Conservation (phyloP, 2,888 invertebrate species). For the Himalopsyche japonica region DNA sequence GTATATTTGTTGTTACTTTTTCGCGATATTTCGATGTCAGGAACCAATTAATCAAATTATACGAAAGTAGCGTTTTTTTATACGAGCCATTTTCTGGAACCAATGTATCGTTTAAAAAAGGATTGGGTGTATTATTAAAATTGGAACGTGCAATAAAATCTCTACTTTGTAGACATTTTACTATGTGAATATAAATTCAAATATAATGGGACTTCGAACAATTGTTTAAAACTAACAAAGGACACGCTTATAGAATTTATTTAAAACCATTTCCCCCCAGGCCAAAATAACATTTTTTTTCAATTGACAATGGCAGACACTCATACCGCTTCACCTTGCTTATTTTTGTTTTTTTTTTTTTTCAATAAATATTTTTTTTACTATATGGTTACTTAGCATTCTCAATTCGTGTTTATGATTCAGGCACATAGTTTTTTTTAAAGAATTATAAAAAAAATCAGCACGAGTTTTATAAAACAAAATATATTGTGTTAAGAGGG, state of each 20-base stretch:
- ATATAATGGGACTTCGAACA: not conserved
- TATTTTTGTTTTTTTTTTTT: not conserved
- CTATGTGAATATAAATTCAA: not conserved
- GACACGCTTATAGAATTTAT: not conserved
- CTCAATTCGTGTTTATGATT: not conserved
- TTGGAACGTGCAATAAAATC: not conserved
- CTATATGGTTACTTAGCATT: not conserved
- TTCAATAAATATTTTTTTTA: not conserved
- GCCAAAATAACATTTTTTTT: not conserved
- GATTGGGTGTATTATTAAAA: not conserved
- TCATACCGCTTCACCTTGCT: not conserved
- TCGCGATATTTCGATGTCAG: no score
- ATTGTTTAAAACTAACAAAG: not conserved
- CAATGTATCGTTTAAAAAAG: no score
- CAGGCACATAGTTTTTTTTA: no score
- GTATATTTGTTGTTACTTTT: no score
- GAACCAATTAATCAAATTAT: no score
- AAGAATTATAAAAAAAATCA: no score
- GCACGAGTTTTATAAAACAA: no score
- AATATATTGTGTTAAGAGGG: no score
- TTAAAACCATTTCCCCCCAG: not conserved
- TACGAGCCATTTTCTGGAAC: no score
- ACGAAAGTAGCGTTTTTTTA: no score
- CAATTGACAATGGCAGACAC: not conserved
- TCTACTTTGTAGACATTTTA: not conserved